phyloP scores from a whole-genome alignment of 2,888 invertebrate genomes.

The Aphidoletes aphidimyza region DNA sequence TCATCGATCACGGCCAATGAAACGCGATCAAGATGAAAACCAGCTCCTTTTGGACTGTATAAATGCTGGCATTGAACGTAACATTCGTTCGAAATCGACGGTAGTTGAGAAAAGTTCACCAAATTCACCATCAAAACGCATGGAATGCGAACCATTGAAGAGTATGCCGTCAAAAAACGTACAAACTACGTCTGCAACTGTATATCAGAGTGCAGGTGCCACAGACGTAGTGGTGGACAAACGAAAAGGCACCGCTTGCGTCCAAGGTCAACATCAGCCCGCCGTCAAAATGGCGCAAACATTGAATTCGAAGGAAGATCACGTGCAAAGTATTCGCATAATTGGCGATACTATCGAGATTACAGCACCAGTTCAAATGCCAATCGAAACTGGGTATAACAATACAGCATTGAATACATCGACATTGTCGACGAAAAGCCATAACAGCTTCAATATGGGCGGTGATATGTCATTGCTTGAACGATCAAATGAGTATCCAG shows the following conservation, averaged over 20 bases:
- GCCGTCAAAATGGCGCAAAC: not conserved
- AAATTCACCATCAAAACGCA: not conserved
- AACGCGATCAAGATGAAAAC: conserved; percentile 62
- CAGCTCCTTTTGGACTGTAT: conserved; percentile 66
- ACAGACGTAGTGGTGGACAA: conserved; percentile 69
- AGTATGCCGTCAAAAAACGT: conserved; percentile 75
- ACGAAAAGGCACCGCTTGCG: conserved; percentile 57
- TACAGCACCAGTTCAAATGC: not conserved
- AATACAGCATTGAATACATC: conserved; percentile 20
- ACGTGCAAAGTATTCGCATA: conserved; percentile 60
- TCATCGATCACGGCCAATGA: conserved; percentile 62
- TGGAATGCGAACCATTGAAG: conserved; percentile 15
- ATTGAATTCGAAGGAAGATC: conserved; percentile 54
- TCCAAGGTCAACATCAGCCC: conserved; percentile 58
- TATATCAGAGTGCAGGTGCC: conserved; percentile 66
- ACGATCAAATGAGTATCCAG: conserved; percentile 68
- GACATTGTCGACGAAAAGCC: conserved; percentile 50
- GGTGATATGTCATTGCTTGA: conserved; percentile 60
- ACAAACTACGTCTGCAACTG: conserved; percentile 78
- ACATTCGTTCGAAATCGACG: conserved; percentile 57
- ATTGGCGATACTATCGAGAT: conserved; percentile 58
- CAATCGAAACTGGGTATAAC: conserved; percentile 59
- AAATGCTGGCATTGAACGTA: conserved; percentile 65
- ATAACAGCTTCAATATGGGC: conserved; percentile 61
- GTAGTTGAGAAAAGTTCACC: conserved; percentile 44